phyloP scores from a whole-genome alignment of 2,113 vertebrate genomes.

The Candoia aspera region DNA sequence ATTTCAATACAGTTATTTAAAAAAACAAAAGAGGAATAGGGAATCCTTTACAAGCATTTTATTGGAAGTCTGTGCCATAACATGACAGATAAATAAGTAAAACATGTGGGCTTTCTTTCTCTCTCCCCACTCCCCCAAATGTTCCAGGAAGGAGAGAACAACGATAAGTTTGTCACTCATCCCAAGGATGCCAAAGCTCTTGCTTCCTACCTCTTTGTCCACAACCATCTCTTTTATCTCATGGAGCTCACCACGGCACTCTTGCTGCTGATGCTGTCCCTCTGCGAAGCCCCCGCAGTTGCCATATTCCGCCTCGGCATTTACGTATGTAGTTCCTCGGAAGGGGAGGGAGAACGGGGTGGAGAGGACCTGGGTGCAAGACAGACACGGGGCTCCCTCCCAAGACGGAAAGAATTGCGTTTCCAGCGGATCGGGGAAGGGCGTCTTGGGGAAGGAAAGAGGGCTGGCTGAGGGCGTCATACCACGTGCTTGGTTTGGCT shows the following conservation, averaged over 20 bases:
- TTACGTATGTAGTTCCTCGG: conserved; percentile 77
- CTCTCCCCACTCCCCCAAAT: not conserved
- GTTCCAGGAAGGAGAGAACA: conserved; percentile 94
- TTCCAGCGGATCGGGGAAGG: no score
- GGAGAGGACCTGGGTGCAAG: not conserved
- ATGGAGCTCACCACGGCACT: conserved; percentile 92
- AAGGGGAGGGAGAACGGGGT: rapidly evolving
- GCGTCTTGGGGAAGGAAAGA: not conserved
- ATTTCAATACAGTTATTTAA: no score
- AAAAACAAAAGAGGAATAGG: no score
- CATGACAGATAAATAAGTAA: no score
- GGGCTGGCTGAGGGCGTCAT: rapidly evolving
- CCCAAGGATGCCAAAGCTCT: conserved; percentile 89
- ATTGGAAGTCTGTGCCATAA: not conserved
- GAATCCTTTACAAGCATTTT: no score
- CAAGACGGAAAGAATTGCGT: not conserved
- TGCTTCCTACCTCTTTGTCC: conserved; percentile 94
- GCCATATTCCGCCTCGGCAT: conserved; percentile 92
- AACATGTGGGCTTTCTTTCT: not conserved
- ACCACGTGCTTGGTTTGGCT: not conserved
- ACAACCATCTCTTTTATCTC: conserved; percentile 97
- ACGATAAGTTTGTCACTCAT: conserved; percentile 98
- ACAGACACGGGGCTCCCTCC: not conserved
- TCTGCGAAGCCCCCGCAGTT: conserved; percentile 93
- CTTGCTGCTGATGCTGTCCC: conserved; percentile 90